Percentiles rank a stretch among this genome's conserved stretches.
Evolutionary conservation across 2,797 vertebrate species (phyloP).

Genomic region (Micropoecilia bifurca): DNA sequence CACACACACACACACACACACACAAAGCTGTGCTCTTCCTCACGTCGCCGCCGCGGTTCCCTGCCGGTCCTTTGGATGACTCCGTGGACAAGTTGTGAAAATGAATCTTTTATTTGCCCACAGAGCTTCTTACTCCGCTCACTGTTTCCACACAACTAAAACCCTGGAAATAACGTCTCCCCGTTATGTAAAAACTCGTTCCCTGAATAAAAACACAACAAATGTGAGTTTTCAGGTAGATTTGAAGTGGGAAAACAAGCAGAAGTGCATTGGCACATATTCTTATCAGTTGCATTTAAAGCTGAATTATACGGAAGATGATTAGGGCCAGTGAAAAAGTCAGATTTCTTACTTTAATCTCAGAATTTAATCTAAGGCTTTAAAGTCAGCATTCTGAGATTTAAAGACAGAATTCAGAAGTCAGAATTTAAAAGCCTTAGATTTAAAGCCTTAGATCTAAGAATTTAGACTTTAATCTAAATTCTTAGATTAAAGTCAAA

Average conservation of each 20-base stretch:
- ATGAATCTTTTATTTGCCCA: slow-evolving; percentile 65
- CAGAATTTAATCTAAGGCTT: too few relatives aligned
- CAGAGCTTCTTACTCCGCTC: slow-evolving; percentile 25
- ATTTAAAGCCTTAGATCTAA: too few relatives aligned
- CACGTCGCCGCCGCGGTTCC: slow-evolving; percentile 33
- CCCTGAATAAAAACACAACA: neutral
- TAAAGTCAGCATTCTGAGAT: too few relatives aligned
- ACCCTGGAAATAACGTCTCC: slow-evolving; percentile 2
- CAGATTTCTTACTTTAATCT: too few relatives aligned
- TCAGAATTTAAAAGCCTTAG: too few relatives aligned
- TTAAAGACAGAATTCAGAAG: too few relatives aligned
- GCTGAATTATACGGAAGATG: neutral
- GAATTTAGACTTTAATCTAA: too few relatives aligned
- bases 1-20: slow-evolving; percentile 4
- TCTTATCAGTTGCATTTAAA: neutral
- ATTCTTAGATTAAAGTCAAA: too few relatives aligned
- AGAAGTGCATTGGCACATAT: neutral
- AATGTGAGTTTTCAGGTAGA: neutral
- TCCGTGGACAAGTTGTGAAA: slow-evolving; percentile 57
- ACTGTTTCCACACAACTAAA: slow-evolving; percentile 32
- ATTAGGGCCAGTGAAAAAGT: too few relatives aligned
- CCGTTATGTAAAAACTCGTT: neutral
- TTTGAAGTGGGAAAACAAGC: neutral
- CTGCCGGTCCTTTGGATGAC: slow-evolving; percentile 42
- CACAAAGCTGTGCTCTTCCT: slow-evolving; percentile 25